Base-by-base conservation (phyloP, 2,888 invertebrate genomes). In the Cylindroiulus punctatus region DNA sequence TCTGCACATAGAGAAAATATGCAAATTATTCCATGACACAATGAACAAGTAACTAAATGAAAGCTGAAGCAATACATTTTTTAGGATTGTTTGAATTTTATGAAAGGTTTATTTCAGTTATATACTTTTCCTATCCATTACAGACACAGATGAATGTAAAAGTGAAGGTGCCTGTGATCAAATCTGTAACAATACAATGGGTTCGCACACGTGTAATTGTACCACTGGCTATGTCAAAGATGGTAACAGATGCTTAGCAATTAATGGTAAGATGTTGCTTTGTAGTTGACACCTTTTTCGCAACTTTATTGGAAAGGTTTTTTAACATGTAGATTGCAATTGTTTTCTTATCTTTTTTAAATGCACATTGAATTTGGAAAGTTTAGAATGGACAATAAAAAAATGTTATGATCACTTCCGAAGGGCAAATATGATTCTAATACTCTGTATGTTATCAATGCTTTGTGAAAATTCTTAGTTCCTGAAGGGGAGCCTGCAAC, bases 111-210 rank as follows among this genome's bases (percentile, higher is more conserved):
- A 44, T 8, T 44, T 3, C 4, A 44, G 1, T 44, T 44, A 36
- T 36, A 7, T 36, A 36, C 47, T 36, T 85, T 36, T 85, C 5
- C 2, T 89, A 86, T 85, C 26, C 87, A 40, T 40, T 88, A 44
- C 91, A 94, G 96, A 96, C 91, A 93, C 94, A 88, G 93, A 96
- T 91, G 96, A 96, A 91, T 97, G 97, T 91, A 91, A 91, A 88
- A 91, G 93, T 88, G 94, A 94, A 88, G 94, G 93, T 81, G 91
- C 93, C 85, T 96, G 96, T 91, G 94, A 95, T 90, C 96, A 96
- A 91, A 90, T 92, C 65, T 96, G 96, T 91, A 92, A 89, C 89
- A 95, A 95, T 91, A 93, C 93, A 22, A 91, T 91, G 40, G 94
- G 94, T 88, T 94, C 94, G 52, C 96, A 92, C 91, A 90, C 92